Conservation (phyloP, 1,140 invertebrate genomes). For the Drosophila lini region DNA sequence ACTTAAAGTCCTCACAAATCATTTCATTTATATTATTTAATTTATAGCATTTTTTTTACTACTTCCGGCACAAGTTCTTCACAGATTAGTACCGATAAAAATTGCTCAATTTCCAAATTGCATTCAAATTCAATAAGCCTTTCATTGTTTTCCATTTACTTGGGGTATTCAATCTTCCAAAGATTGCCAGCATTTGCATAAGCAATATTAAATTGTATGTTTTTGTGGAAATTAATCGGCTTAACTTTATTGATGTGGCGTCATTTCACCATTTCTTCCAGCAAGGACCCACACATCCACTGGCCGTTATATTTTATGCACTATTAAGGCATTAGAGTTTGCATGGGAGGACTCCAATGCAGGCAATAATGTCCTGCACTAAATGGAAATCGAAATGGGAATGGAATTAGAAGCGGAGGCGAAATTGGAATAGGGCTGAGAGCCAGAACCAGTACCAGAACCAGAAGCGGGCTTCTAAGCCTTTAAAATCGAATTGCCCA, state of each 20-base stretch:
- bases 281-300: neutral
- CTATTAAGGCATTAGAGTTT: slow-evolving; percentile 1
- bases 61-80: neutral
- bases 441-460: neutral
- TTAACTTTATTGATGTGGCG: slow-evolving; percentile 24
- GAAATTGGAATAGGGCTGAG: neutral
- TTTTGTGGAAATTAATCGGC: slow-evolving; percentile 37
- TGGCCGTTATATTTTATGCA: slow-evolving; percentile 31
- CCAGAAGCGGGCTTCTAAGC: slow-evolving; percentile 41
- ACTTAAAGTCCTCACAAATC: too few relatives aligned
- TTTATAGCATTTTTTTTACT: neutral
- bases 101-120: slow-evolving; percentile 1
- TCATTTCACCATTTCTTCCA: slow-evolving; percentile 3
- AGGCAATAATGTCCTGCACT: slow-evolving; percentile 32
- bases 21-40: neutral
- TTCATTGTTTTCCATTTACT: slow-evolving; percentile 11
- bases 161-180: slow-evolving; percentile 1
- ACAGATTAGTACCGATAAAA: neutral
- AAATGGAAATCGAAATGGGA: slow-evolving; percentile 38
- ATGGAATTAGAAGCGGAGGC: neutral
- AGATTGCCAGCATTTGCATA: neutral
- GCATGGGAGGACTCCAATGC: neutral
- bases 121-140: neutral
- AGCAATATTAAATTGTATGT: slow-evolving; percentile 15
- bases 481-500: slow-evolving; percentile 75